Evolutionary conservation across 2,888 invertebrate species (phyloP).

Genomic region (Pristionchus arcanus): DNA sequence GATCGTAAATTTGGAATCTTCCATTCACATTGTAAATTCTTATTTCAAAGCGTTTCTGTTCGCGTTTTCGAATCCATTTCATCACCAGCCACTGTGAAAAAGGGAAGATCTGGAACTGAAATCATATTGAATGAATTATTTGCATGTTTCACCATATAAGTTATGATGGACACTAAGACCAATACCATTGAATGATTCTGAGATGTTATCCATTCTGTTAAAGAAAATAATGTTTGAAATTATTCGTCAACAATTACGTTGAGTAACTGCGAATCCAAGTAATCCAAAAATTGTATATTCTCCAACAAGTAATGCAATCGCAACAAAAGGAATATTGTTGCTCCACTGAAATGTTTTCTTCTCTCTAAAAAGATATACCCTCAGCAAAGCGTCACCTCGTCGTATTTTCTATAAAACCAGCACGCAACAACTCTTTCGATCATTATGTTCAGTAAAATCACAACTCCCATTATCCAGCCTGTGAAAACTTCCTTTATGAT

Average conservation of each 20-base stretch:
- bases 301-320: not conserved
- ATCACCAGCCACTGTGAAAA: not conserved
- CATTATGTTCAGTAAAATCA: not conserved
- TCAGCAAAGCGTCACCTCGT: not conserved
- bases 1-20: slow-evolving; percentile 34
- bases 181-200: not conserved
- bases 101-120: not conserved
- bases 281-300: not conserved
- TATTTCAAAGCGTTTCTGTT: not conserved
- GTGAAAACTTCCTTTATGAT: too few species aligned
- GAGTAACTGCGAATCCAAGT: not conserved
- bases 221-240: not conserved
- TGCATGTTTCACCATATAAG: not conserved
- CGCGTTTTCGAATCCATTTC: not conserved
- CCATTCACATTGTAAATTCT: slow-evolving; percentile 5
- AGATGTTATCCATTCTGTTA: not conserved
- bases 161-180: not conserved
- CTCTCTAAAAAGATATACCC: not conserved
- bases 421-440: not conserved
- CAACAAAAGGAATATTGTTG: not conserved
- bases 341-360: not conserved
- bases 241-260: not conserved
- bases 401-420: not conserved
- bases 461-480: not conserved
- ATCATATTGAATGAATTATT: not conserved